Percentiles rank a stretch among this genome's conserved stretches.
Evolutionary conservation across 2,797 vertebrate genomes (phyloP).

Genomic region (Lepilemur septentrionalis): DNA sequence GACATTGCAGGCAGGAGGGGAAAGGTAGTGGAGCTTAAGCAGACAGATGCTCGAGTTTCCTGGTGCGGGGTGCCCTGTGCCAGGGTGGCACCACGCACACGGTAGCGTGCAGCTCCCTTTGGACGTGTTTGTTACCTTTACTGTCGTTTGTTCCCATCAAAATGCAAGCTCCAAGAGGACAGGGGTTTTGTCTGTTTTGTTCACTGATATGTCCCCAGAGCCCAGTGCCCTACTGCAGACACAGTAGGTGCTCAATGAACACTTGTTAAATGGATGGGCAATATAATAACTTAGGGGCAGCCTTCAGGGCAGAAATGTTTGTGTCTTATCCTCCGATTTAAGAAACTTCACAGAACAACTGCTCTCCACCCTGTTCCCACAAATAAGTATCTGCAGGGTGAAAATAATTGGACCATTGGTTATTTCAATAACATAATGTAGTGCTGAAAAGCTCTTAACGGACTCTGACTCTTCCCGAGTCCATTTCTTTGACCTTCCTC

Average conservation of each 20-base stretch:
- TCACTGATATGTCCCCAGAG: not conserved
- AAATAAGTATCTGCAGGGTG: not conserved
- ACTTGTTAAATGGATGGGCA: too few species aligned
- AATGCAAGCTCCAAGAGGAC: rapidly evolving
- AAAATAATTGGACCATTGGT: not conserved
- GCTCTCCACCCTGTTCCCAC: not conserved
- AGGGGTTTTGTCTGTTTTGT: not conserved
- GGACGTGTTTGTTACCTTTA: rapidly evolving
- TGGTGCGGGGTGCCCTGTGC: not conserved
- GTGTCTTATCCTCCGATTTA: not conserved
- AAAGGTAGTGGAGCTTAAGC: rapidly evolving
- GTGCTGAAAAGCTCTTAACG: not conserved
- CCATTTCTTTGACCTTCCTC: not conserved
- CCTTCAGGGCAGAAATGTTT: not conserved
- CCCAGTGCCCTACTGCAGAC: not conserved
- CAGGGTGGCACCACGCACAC: rapidly evolving
- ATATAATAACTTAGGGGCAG: not conserved
- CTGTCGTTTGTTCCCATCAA: not conserved
- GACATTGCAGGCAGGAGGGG: rapidly evolving
- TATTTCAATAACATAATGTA: not conserved
- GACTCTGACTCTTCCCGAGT: not conserved
- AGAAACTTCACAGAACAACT: not conserved
- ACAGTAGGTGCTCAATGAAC: not conserved
- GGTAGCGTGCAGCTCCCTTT: rapidly evolving
- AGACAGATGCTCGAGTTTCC: not conserved